A percentile compares a stretch with the other conserved stretches of the same genome.
phyloP scores from a whole-genome alignment of 1,140 invertebrate species.

The Tetramorium simillimum region DNA sequence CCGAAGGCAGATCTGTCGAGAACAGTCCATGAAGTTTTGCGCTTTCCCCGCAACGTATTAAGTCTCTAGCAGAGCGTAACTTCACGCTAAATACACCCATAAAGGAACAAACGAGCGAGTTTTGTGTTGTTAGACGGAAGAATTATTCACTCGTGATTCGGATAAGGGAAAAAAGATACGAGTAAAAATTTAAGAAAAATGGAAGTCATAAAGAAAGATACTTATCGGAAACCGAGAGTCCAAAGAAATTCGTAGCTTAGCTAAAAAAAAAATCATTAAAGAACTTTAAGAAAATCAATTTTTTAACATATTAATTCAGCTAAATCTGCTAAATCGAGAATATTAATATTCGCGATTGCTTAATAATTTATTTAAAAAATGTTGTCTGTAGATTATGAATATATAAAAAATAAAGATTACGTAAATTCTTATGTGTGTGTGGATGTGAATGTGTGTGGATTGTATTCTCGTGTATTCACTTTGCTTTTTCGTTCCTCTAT shows the following conservation, averaged over 20 bases:
- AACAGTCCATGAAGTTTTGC: constrained; percentile 47
- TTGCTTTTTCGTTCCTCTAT: not conserved
- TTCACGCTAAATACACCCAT: constrained; percentile 33
- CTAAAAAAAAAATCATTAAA: not conserved
- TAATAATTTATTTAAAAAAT: not conserved
- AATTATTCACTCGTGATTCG: constrained; percentile 16
- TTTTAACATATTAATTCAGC: not conserved
- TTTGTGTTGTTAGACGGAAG: not conserved
- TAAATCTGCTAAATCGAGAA: not conserved
- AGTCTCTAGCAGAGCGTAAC: constrained; percentile 44
- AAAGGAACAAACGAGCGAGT: constrained; percentile 18
- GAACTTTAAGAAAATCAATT: not conserved
- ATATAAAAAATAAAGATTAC: not conserved
- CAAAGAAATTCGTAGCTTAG: not conserved
- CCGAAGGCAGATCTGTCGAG: constrained; percentile 49
- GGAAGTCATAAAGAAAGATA: not conserved
- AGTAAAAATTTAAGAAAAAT: constrained; percentile 7
- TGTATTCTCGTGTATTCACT: not conserved
- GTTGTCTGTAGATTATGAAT: not conserved
- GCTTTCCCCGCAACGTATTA: constrained; percentile 34
- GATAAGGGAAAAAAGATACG: not conserved
- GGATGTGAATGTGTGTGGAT: not conserved
- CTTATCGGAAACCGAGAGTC: not conserved
- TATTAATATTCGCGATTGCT: not conserved
- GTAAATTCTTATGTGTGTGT: not conserved